Evolutionary conservation across 2,888 invertebrate species (phyloP), one percentile per base, ranked within the genome.

Genomic region (Aphodius sticticus): DNA sequence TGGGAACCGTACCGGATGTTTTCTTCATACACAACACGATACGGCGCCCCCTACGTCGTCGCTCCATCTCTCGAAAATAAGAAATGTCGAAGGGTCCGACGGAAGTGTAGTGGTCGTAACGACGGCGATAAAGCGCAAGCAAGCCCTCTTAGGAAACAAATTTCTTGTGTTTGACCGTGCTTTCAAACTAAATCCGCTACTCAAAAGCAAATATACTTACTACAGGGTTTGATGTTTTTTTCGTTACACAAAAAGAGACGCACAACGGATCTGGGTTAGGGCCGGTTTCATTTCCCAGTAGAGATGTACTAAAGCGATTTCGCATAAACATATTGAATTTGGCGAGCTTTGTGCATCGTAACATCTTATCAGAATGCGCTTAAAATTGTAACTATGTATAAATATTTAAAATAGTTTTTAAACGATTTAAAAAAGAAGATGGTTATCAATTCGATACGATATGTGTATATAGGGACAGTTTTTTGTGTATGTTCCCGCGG

Each of bases 71-170:
- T 53, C 53, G 12, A 53, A 53, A 78, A 71, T 70, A 71, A 80
- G 78, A 78, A 80, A 80, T 71, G 69, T 76, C 70, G 76, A 75
- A 80, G 78, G 80, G 78, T 70, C 79, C 80, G 53, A 81, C 81
- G 81, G 80, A 81, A 82, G 82, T 82, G 81, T 81, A 82, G 81
- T 79, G 77, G 79, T 81, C 81, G 81, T 81, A 82, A 81, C 81
- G 53, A 53, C 53, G 53, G 12, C 53, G 53, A 53, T 53, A 53
- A 53, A 53, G 53, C 53, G 53, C 53, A 78, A 79, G 80, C 76
- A 77, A 69, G 38, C 82, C 81, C 79, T 78, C 78, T 76, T 77
- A 75, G 71, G 78, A 77, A 80, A 79, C 78, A 79, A 80, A 80
- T 80, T 79, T 80, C 79, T 81, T 80, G 78, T 81, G 81, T 81